Conservation (phyloP, 2,888 invertebrate species). For the Patella caerulea region DNA sequence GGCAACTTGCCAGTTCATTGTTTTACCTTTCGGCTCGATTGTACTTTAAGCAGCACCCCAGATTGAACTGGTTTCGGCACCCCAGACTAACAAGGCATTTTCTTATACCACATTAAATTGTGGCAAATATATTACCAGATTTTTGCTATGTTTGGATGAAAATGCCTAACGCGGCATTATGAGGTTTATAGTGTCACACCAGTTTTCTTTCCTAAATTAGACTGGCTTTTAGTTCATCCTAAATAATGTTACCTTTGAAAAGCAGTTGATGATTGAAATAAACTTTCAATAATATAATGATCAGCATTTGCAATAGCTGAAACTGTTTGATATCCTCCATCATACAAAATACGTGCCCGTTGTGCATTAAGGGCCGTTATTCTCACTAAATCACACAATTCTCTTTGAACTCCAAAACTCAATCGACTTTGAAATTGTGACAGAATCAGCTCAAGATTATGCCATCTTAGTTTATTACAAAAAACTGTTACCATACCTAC, state of each 20-base stretch:
- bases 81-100: no score
- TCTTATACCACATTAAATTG: no score
- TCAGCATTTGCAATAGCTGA: conserved; percentile 84
- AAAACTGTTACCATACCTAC: conserved; percentile 97
- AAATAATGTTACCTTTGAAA: conserved; percentile 80
- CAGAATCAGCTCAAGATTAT: conserved; percentile 88
- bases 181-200: no score
- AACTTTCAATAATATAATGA: conserved; percentile 80
- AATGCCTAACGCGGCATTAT: no score
- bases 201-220: no score
- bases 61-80: no score
- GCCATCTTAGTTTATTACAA: conserved; percentile 93
- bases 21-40: no score
- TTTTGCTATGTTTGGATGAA: no score
- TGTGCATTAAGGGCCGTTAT: conserved; percentile 86
- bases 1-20: no score
- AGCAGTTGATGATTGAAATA: conserved; percentile 84
- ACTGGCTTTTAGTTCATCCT: background rate
- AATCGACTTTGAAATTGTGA: conserved; percentile 94
- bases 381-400: conserved; percentile 88
- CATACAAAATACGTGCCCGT: conserved; percentile 86
- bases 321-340: conserved; percentile 84
- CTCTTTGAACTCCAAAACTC: conserved; percentile 93
- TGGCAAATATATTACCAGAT: no score
- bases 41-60: no score